Conservation (phyloP, 1,140 invertebrate species). For the Ceratina japonica region DNA sequence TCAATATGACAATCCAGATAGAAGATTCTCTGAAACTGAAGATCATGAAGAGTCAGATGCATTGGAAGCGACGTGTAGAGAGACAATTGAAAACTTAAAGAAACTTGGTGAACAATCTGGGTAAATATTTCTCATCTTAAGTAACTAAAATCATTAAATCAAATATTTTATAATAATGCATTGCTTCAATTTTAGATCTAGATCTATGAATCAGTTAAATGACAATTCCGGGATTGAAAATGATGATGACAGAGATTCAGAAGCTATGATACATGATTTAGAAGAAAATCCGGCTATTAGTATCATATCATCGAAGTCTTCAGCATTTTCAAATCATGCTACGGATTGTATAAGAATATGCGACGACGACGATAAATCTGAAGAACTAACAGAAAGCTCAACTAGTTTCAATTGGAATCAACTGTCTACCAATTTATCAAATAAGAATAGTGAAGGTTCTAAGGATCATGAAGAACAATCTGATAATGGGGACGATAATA, state of each 20-base stretch:
- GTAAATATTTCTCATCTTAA: constrained; percentile 56
- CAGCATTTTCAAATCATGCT: constrained; percentile 56
- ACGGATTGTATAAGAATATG: constrained; percentile 24
- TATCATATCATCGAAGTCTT: constrained; percentile 66
- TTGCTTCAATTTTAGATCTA: constrained; percentile 57
- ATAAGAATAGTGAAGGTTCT: constrained; percentile 39
- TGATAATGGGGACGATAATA: constrained; percentile 47
- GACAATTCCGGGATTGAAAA: constrained; percentile 51
- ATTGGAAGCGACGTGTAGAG: constrained; percentile 75
- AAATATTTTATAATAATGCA: not conserved
- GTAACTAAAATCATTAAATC: too few relatives aligned
- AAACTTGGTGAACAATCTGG: constrained; percentile 77
- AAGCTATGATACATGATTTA: constrained; percentile 56
- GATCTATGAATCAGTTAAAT: constrained; percentile 59
- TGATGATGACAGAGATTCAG: constrained; percentile 54
- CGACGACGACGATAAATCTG: constrained; percentile 45
- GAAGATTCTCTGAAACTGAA: constrained; percentile 66
- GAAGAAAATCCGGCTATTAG: constrained; percentile 66
- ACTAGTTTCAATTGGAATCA: constrained; percentile 69
- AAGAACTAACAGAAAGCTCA: constrained; percentile 29
- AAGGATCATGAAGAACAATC: constrained; percentile 47
- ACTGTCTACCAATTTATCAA: constrained; percentile 62
- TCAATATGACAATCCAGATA: constrained; percentile 70
- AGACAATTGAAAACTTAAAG: constrained; percentile 78
- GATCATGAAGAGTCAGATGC: constrained; percentile 75